Evolutionary conservation across 1,140 invertebrate species (phyloP).

Genomic region (Atopsyche davidsoni): DNA sequence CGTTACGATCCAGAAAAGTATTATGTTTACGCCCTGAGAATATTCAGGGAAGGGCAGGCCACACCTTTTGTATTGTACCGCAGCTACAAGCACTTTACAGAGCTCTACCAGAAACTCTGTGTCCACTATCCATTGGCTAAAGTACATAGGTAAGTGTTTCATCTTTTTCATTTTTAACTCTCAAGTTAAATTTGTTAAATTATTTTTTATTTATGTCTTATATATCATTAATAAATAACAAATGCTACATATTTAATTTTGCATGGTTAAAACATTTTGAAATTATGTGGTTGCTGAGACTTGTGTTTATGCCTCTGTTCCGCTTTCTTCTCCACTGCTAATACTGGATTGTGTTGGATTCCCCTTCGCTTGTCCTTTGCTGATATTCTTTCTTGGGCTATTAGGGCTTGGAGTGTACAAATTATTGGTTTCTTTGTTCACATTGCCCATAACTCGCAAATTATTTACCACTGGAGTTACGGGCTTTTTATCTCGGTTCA

Average conservation of each 20-base stretch:
- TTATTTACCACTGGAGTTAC: slow-evolving; percentile 11
- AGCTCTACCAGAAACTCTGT: slow-evolving; percentile 92
- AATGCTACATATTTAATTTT: too few species aligned
- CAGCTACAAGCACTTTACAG: slow-evolving; percentile 93
- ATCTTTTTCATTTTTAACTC: too few species aligned
- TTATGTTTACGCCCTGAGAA: slow-evolving; percentile 91
- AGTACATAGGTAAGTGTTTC: slow-evolving; percentile 64
- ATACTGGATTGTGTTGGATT: not conserved
- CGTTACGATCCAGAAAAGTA: slow-evolving; percentile 96
- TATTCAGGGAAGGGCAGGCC: slow-evolving; percentile 76
- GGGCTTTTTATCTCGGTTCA: slow-evolving; percentile 26
- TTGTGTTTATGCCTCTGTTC: slow-evolving; percentile 17
- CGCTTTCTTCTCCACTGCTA: slow-evolving; percentile 16
- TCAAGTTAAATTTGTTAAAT: slow-evolving; percentile 4
- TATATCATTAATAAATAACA: not conserved
- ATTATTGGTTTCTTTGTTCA: slow-evolving; percentile 9
- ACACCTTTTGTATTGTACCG: slow-evolving; percentile 85
- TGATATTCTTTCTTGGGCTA: slow-evolving; percentile 5
- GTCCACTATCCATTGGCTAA: slow-evolving; percentile 86
- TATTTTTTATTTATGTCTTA: not conserved
- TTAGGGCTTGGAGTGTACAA: slow-evolving; percentile 8
- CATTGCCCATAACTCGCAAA: slow-evolving; percentile 20
- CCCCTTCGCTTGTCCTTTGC: not conserved
- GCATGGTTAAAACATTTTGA: too few species aligned
- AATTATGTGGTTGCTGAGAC: not conserved